phyloP scores from a whole-genome alignment of 2,797 vertebrate species.

The Parotocinclus haroldoi region DNA sequence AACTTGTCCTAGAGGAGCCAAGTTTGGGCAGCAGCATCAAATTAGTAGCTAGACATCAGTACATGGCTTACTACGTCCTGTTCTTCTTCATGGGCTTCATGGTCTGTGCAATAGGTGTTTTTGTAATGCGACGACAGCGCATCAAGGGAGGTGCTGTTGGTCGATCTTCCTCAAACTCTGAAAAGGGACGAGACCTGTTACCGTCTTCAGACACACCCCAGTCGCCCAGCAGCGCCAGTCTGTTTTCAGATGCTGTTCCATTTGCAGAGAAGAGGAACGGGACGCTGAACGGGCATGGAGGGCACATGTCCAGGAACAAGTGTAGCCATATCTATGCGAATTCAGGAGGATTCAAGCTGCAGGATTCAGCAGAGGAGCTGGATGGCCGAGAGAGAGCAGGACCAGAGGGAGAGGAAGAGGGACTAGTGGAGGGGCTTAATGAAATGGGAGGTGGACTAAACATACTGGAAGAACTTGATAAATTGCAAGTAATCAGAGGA shows the following conservation, averaged over 20 bases:
- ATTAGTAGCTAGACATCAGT: conserved; percentile 47
- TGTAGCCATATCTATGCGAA: conserved; percentile 64
- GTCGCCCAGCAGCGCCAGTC: conserved; percentile 78
- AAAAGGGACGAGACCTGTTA: conserved; percentile 73
- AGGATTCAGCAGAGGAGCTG: conserved; percentile 45
- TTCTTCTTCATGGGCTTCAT: conserved; percentile 58
- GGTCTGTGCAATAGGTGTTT: conserved; percentile 46
- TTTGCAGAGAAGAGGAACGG: conserved; percentile 74
- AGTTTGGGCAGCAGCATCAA: conserved; percentile 38
- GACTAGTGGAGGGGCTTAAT: conserved; percentile 55
- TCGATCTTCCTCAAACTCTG: conserved; percentile 61
- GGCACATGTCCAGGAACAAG: conserved; percentile 49
- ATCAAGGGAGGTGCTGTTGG: conserved; percentile 43
- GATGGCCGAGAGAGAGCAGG: conserved; percentile 54
- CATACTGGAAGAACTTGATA: conserved; percentile 66
- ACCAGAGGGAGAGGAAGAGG: conserved; percentile 53
- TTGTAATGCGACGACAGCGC: conserved; percentile 24
- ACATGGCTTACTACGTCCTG: conserved; percentile 71
- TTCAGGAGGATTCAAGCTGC: conserved; percentile 57
- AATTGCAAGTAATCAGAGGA: conserved; percentile 65
- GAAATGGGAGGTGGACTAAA: conserved; percentile 51
- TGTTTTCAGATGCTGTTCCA: conserved; percentile 73
- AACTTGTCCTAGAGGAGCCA: conserved; percentile 63
- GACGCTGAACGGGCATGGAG: conserved; percentile 67
- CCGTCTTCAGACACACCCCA: conserved; percentile 76